Evolutionary conservation across 2,888 invertebrate species (phyloP).

Genomic region (Epiblema foenella): DNA sequence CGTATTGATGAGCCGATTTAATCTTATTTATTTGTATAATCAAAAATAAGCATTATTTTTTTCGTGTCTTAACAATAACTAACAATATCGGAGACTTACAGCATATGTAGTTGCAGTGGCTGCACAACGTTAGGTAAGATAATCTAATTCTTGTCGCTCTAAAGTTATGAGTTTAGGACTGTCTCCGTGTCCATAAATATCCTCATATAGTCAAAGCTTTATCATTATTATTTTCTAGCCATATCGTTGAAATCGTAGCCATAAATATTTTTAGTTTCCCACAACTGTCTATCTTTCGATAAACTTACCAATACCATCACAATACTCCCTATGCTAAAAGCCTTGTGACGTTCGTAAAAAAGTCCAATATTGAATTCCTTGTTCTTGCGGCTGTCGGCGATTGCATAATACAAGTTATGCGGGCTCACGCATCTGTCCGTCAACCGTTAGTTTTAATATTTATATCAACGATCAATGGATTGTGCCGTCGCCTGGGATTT

Average conservation of each 20-base stretch:
- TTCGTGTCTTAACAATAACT: neutral
- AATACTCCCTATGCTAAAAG: neutral
- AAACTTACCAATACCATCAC: too few species aligned
- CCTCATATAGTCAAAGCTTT: too few species aligned
- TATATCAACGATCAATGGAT: slow-evolving; percentile 35
- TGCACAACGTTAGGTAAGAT: neutral
- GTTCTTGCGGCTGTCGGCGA: slow-evolving; percentile 43
- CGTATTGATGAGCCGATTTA: neutral
- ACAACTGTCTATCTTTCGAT: slow-evolving; percentile 21
- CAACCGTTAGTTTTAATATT: slow-evolving; percentile 57
- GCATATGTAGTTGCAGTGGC: neutral
- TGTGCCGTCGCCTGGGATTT: slow-evolving; percentile 17
- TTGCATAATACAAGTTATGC: slow-evolving; percentile 59
- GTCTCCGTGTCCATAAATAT: neutral
- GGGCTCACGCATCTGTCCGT: slow-evolving; percentile 50
- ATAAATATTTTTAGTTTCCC: slow-evolving; percentile 13
- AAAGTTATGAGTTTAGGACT: too few species aligned
- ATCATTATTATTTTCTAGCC: neutral
- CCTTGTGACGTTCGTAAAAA: slow-evolving; percentile 13
- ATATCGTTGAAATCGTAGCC: neutral
- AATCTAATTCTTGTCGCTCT: neutral
- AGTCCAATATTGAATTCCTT: slow-evolving; percentile 9
- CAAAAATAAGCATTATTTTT: neutral
- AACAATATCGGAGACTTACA: neutral
- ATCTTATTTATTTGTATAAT: neutral